Evolutionary conservation across 2,797 vertebrate species (phyloP).

Genomic region (Nasua narica): DNA sequence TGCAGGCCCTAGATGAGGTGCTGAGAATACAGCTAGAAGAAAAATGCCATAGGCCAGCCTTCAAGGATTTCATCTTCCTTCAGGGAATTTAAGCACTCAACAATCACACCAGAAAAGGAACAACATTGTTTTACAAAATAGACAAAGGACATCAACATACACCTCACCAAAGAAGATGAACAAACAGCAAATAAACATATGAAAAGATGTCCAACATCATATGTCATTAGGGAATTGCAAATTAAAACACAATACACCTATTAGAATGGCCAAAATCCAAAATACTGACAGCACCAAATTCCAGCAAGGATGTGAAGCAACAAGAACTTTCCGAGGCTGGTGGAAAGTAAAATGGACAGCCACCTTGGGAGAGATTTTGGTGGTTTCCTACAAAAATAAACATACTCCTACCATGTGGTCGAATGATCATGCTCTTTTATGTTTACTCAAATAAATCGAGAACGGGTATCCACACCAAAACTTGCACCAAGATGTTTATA

Average conservation of each 20-base stretch:
- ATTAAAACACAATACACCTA: neutral
- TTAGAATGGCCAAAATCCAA: neutral
- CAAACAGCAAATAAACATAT: neutral
- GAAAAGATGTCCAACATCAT: neutral
- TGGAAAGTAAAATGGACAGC: neutral
- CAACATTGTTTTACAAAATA: neutral
- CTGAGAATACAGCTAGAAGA: neutral
- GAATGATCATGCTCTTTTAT: neutral
- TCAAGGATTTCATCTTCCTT: neutral
- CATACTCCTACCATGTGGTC: neutral
- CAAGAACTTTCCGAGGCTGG: neutral
- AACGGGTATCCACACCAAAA: neutral
- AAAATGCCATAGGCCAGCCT: neutral
- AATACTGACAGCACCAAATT: neutral
- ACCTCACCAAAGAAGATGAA: neutral
- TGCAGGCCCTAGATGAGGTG: neutral
- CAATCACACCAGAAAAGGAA: neutral
- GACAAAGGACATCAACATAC: neutral
- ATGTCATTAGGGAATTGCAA: neutral
- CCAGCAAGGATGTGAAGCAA: neutral
- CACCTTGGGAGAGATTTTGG: neutral
- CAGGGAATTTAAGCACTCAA: neutral
- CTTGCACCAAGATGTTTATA: neutral
- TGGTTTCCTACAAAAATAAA: neutral
- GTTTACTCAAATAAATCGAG: neutral